Evolutionary conservation across 2,888 invertebrate genomes (phyloP).

Genomic region (Mycogona germanica): DNA sequence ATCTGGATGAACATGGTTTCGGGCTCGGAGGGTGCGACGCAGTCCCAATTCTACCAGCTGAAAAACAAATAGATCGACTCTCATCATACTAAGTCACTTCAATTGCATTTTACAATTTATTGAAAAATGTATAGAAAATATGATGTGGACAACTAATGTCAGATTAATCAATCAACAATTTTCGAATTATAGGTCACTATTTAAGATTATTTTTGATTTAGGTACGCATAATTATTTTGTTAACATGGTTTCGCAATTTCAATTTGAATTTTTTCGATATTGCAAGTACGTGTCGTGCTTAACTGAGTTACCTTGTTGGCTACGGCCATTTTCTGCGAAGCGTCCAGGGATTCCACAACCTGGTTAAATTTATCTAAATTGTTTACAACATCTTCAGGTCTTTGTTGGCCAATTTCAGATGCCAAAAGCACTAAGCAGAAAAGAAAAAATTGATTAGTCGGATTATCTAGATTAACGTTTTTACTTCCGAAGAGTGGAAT

Average conservation of each 20-base stretch:
- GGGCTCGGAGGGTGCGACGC: not conserved
- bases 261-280: too few relatives aligned
- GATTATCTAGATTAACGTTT: not conserved
- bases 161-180: too few relatives aligned
- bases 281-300: not conserved
- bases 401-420: not conserved
- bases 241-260: too few relatives aligned
- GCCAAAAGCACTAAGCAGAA: not conserved
- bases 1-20: not conserved
- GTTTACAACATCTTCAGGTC: not conserved
- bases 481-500: too few relatives aligned
- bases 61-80: not conserved
- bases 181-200: too few relatives aligned
- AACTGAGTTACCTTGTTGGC: not conserved
- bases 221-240: too few relatives aligned
- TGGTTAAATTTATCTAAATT: not conserved
- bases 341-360: not conserved
- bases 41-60: not conserved
- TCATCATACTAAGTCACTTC: not conserved
- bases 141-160: too few relatives aligned
- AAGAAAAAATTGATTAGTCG: not conserved
- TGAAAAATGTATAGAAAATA: too few relatives aligned
- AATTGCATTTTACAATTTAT: not conserved
- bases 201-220: too few relatives aligned
- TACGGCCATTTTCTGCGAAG: constrained; percentile 6